Percentiles rank a stretch among this genome's conserved stretches.
phyloP scores from a whole-genome alignment of 1,140 invertebrate genomes.

The Nebria ingens region DNA sequence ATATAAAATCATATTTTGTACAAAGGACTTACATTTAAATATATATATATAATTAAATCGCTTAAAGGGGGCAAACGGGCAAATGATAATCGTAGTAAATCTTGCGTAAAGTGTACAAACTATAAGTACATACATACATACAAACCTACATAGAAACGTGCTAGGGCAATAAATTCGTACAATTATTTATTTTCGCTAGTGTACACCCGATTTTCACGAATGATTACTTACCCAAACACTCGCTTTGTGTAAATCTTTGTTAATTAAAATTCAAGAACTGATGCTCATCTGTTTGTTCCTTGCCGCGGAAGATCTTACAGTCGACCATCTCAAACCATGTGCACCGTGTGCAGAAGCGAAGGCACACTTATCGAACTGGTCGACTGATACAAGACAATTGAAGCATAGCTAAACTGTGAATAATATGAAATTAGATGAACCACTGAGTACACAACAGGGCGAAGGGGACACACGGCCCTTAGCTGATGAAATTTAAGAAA shows the following conservation, averaged over 20 bases:
- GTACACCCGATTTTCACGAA: slow-evolving; percentile 1
- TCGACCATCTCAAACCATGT: not conserved
- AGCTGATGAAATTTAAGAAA: slow-evolving; percentile 8
- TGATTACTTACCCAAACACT: slow-evolving; percentile 9
- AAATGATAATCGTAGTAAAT: too few relatives aligned
- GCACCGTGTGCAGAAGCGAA: not conserved
- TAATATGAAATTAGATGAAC: slow-evolving; percentile 9
- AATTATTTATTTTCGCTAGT: slow-evolving; percentile 2
- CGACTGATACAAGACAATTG: not conserved
- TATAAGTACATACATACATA: not conserved
- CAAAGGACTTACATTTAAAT: too few relatives aligned
- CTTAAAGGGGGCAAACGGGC: too few relatives aligned
- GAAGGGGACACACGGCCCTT: too few relatives aligned
- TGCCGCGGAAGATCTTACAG: slow-evolving; percentile 5
- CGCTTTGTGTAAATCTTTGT: slow-evolving; percentile 10
- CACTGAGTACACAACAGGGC: too few relatives aligned
- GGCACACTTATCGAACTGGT: too few relatives aligned
- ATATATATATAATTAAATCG: too few relatives aligned
- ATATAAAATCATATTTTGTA: too few relatives aligned
- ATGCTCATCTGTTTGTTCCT: slow-evolving; percentile 11
- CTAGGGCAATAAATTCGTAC: slow-evolving; percentile 5
- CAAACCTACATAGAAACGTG: not conserved
- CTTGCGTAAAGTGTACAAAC: too few relatives aligned
- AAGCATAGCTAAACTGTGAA: slow-evolving; percentile 9
- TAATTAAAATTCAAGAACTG: slow-evolving; percentile 12